Conservation (phyloP, 2,797 vertebrate species). For the Sylvia borin region DNA sequence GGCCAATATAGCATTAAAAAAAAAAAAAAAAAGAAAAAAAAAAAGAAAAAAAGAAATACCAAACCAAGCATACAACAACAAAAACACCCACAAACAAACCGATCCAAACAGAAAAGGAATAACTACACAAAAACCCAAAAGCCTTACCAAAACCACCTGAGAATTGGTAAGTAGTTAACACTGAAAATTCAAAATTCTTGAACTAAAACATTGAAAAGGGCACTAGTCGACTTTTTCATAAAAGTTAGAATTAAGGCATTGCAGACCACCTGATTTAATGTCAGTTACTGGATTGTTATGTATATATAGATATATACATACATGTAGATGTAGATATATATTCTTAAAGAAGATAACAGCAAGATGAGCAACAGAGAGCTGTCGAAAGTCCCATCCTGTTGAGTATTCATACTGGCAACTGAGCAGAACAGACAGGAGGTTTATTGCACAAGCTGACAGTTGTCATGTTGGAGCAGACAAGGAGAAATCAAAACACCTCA, state of each 20-base stretch:
- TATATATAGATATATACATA: neutral
- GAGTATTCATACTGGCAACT: neutral
- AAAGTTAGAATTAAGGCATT: neutral
- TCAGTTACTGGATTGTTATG: neutral
- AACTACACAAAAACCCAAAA: neutral
- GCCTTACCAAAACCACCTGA: neutral
- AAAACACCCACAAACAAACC: neutral
- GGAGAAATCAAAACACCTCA: neutral
- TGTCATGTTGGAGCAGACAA: neutral
- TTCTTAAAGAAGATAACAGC: neutral
- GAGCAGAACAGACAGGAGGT: neutral
- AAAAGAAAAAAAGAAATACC: fast-evolving
- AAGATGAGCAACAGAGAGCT: neutral
- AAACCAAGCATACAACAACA: neutral
- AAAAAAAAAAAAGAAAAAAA: neutral
- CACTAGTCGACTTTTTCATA: neutral
- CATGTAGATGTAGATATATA: neutral
- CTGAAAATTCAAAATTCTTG: neutral
- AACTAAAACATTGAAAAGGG: neutral
- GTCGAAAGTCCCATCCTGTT: neutral
- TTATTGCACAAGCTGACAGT: neutral
- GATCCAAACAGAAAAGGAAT: neutral
- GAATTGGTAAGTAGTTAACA: neutral
- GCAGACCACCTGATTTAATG: neutral
- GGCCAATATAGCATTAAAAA: neutral